phyloP scores from a whole-genome alignment of 2,113 vertebrate genomes.

The Okapia johnstoni region DNA sequence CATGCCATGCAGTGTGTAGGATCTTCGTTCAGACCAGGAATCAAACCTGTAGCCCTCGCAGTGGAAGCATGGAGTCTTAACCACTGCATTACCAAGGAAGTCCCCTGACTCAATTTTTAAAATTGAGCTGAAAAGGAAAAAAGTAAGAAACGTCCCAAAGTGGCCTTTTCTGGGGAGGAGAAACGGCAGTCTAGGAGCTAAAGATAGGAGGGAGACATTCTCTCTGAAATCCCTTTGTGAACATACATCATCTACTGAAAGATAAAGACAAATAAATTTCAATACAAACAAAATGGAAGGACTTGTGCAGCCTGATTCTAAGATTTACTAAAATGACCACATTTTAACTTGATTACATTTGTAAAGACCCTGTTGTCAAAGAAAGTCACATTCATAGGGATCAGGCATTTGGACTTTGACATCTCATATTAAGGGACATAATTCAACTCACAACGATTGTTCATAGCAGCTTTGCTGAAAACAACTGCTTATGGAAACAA shows the following conservation, averaged over 20 bases:
- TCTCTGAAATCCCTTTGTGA: neutral
- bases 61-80: neutral
- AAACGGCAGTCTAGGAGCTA: neutral
- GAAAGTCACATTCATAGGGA: neutral
- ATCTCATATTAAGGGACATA: neutral
- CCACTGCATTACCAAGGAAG: neutral
- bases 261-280: neutral
- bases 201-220: neutral
- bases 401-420: neutral
- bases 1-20: rapidly evolving
- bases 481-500: neutral
- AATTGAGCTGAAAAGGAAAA: slow-evolving; percentile 6
- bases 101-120: neutral
- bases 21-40: neutral
- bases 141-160: neutral
- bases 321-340: neutral
- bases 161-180: neutral
- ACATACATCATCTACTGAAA: neutral
- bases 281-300: neutral
- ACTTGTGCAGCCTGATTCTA: neutral
- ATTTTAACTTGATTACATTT: neutral
- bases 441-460: neutral
- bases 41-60: neutral
- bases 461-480: neutral
- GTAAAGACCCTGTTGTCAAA: neutral